Conservation (phyloP, 2,888 invertebrate genomes). For the Neoascia interrupta region DNA sequence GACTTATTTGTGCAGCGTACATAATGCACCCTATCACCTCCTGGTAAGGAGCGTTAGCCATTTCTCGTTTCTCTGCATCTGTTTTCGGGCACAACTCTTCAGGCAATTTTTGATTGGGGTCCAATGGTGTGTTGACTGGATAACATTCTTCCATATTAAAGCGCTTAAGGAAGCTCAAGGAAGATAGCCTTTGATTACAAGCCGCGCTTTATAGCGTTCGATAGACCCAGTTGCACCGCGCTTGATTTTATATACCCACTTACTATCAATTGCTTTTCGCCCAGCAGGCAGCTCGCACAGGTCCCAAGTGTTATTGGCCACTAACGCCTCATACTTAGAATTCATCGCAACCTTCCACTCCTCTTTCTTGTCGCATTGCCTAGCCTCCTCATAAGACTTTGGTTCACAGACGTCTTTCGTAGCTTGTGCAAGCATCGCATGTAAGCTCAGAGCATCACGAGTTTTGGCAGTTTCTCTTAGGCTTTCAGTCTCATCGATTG, state of each 20-base stretch:
- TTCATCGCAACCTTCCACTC: conserved; percentile 20
- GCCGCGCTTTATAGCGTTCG: conserved; percentile 36
- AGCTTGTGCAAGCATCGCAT: conserved; percentile 1
- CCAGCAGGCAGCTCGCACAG: conserved; percentile 34
- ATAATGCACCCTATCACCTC: conserved; percentile 18
- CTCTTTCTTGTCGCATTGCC: conserved; percentile 12
- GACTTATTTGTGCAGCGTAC: conserved; percentile 41
- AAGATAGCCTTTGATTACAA: conserved; percentile 56
- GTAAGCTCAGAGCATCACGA: not conserved
- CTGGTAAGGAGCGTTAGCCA: conserved; percentile 42
- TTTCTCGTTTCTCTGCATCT: conserved; percentile 31
- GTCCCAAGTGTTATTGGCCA: conserved; percentile 24
- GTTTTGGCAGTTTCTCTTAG: not conserved
- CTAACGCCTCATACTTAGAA: conserved; percentile 8
- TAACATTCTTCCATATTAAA: conserved; percentile 53
- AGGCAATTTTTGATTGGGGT: conserved; percentile 47
- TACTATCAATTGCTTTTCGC: conserved; percentile 44
- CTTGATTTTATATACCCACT: conserved; percentile 49
- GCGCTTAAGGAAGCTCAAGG: conserved; percentile 25
- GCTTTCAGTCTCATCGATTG: not conserved
- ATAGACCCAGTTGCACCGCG: conserved; percentile 34
- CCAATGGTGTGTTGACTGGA: conserved; percentile 45
- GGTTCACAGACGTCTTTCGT: conserved; percentile 4
- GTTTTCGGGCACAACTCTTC: conserved; percentile 43
- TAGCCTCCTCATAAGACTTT: conserved; percentile 20